phyloP scores from a whole-genome alignment of 2,113 vertebrate genomes.

The Carettochelys insculpta region DNA sequence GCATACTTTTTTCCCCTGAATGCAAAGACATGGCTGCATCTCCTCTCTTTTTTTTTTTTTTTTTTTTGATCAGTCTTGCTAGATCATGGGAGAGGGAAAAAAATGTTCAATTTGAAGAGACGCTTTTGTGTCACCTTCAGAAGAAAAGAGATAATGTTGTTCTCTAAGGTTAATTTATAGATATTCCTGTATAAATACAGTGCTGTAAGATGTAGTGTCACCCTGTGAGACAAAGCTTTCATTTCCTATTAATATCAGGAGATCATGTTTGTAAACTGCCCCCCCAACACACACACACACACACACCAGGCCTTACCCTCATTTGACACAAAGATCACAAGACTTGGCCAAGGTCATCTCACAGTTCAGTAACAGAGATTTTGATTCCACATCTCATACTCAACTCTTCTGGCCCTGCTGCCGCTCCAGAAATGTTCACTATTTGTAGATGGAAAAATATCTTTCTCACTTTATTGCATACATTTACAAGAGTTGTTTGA shows the following conservation, averaged over 20 bases:
- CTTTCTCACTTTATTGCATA: not conserved
- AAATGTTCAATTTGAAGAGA: not conserved
- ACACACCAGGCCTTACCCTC: not conserved
- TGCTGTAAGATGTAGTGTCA: not conserved
- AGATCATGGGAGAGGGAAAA: not conserved
- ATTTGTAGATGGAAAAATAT: not conserved
- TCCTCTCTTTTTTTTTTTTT: not conserved
- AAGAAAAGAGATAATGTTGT: not conserved
- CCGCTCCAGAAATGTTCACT: not conserved
- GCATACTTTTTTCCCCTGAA: not conserved
- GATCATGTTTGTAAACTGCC: not conserved
- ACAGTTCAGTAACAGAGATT: not conserved
- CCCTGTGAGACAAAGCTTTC: not conserved
- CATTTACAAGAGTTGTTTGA: not conserved
- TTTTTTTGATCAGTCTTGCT: not conserved
- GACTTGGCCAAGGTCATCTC: not conserved
- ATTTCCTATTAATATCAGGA: not conserved
- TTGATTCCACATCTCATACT: not conserved
- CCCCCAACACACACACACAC: not conserved
- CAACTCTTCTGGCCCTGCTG: not conserved
- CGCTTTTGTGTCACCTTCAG: not conserved
- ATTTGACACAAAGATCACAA: not conserved
- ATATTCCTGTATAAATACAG: not conserved
- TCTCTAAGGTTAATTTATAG: not conserved
- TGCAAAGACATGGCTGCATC: not conserved